Conservation (phyloP, 2,797 vertebrate genomes). For the Momotus momota region DNA sequence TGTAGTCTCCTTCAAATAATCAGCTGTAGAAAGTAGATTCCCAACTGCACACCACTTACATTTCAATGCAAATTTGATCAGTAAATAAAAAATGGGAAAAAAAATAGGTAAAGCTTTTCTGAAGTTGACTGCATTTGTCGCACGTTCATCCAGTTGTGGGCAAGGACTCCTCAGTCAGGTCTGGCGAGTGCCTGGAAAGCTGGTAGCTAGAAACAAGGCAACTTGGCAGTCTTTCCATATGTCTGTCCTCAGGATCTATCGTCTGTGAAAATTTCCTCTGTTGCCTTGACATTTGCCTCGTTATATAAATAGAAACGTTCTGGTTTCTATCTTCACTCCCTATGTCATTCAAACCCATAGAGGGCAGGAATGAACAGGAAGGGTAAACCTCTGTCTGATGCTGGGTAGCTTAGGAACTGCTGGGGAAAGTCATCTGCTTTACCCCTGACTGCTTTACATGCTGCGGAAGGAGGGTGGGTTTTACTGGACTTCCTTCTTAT, state of each 20-base stretch:
- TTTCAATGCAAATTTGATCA: neutral
- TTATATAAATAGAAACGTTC: neutral
- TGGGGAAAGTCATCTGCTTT: neutral
- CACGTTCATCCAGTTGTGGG: neutral
- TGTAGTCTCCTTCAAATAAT: neutral
- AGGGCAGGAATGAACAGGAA: neutral
- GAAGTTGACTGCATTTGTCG: neutral
- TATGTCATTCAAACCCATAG: accelerated
- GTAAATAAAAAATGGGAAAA: neutral
- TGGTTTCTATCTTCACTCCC: neutral
- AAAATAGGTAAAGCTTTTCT: neutral
- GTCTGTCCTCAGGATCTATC: neutral
- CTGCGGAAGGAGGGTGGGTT: neutral
- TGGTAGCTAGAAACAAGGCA: neutral
- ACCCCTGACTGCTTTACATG: neutral
- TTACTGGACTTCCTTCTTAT: neutral
- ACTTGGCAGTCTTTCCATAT: neutral
- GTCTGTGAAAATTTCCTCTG: neutral
- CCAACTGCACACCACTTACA: accelerated
- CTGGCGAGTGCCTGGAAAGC: neutral
- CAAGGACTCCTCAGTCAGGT: neutral
- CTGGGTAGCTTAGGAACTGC: neutral
- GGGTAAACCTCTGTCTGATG: neutral
- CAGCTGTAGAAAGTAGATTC: neutral
- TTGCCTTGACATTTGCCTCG: neutral